These are phyloP conservation scores for Panthera uncia DNA, from an alignment of 2,113 vertebrate species.

Conservation along the genomic window DNA sequence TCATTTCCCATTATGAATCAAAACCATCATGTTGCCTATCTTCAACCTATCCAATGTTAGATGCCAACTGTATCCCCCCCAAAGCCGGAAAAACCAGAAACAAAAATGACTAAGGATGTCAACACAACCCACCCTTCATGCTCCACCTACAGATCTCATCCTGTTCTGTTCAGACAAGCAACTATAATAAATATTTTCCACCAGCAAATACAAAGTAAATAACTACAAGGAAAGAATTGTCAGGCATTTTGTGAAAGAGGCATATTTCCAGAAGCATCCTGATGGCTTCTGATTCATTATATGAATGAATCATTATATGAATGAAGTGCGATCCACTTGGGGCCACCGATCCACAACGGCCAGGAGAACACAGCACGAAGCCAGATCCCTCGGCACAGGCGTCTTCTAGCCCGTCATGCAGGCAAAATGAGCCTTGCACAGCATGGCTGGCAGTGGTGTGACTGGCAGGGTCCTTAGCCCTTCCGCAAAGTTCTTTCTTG, in stretches of 20 bases:
- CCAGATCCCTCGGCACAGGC: rapidly evolving
- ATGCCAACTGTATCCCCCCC: not conserved
- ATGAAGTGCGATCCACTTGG: too few relatives aligned
- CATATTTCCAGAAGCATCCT: not conserved
- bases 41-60: not conserved
- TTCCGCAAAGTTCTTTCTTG: not conserved
- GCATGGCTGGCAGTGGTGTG: not conserved
- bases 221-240: not conserved
- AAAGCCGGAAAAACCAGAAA: not conserved
- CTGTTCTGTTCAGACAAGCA: not conserved
- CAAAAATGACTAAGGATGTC: not conserved
- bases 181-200: not conserved
- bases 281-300: not conserved
- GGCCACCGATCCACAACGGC: rapidly evolving
- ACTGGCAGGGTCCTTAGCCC: not conserved
- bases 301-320: not conserved
- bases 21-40: rapidly evolving
- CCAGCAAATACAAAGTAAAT: not conserved
- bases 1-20: not conserved
- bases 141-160: not conserved
- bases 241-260: not conserved
- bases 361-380: too few relatives aligned
- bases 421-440: rapidly evolving
- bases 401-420: rapidly evolving
- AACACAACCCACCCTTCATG: not conserved